A percentile compares a stretch with the other conserved stretches of the same genome.
Conservation (phyloP, 2,797 vertebrate genomes). For the Chelon labrosus region DNA sequence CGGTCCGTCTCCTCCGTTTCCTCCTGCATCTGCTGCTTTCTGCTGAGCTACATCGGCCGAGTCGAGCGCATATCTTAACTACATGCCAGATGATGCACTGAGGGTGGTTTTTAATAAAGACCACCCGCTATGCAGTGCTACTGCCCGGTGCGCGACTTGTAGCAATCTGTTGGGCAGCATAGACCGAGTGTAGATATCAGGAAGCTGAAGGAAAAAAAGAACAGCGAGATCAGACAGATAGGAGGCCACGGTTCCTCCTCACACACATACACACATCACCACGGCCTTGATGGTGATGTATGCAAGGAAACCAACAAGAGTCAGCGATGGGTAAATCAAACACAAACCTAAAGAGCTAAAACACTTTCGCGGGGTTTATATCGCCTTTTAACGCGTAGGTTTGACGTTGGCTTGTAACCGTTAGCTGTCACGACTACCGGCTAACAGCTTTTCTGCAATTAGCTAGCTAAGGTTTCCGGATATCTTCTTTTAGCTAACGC, state of each 20-base stretch:
- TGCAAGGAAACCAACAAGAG: conserved; percentile 99
- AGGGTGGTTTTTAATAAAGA: conserved; percentile 64
- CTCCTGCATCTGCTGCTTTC: conserved; percentile 63
- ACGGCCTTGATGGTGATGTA: conserved; percentile 99
- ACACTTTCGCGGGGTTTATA: rapidly evolving
- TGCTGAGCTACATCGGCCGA: conserved; percentile 63
- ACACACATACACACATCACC: conserved; percentile 90
- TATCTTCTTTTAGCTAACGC: conserved; percentile 29
- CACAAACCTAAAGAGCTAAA: conserved; percentile 12
- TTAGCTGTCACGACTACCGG: conserved; percentile 61
- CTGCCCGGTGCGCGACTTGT: conserved; percentile 45
- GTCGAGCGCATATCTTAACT: conserved; percentile 42
- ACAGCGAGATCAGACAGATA: conserved; percentile 62
- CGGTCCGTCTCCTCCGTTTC: conserved; percentile 27
- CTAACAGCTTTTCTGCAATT: conserved; percentile 53
- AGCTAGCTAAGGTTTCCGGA: conserved; percentile 54
- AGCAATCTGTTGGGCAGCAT: conserved; percentile 41
- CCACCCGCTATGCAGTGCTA: conserved; percentile 76
- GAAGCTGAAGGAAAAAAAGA: conserved; percentile 64
- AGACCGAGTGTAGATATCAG: conserved; percentile 49
- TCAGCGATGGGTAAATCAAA: conserved; percentile 97
- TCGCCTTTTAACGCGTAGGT: not conserved
- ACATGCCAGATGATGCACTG: conserved; percentile 67
- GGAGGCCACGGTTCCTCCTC: conserved; percentile 85
- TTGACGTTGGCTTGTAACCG: conserved; percentile 2